phyloP scores from a whole-genome alignment of 2,113 vertebrate genomes.

The Calidris pygmaea region DNA sequence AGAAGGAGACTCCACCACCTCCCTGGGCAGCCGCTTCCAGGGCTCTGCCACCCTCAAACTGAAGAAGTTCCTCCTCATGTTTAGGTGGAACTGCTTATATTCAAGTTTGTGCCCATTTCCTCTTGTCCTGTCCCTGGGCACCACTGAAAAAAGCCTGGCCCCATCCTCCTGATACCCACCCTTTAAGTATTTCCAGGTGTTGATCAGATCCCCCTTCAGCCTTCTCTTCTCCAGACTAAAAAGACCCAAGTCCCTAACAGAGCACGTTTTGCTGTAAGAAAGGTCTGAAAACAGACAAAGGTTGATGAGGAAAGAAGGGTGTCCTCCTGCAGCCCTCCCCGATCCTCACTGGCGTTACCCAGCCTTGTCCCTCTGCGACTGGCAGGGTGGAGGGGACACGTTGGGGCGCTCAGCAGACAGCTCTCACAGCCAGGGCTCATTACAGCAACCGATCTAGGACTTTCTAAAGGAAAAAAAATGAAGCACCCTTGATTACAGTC shows the following conservation, averaged over 20 bases:
- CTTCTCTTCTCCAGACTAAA: too few species aligned
- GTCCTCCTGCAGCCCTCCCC: background rate
- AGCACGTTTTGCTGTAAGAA: background rate
- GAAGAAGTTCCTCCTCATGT: too few species aligned
- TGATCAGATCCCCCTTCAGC: too few species aligned
- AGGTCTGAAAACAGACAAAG: background rate
- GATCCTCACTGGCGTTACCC: accelerated
- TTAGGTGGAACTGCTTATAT: too few species aligned
- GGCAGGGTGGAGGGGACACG: accelerated
- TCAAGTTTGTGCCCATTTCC: too few species aligned
- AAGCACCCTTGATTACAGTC: background rate
- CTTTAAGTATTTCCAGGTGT: too few species aligned
- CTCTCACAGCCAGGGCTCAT: background rate
- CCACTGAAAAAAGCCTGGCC: too few species aligned
- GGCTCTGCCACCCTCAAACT: too few species aligned
- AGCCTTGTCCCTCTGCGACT: background rate
- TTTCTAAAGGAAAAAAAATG: background rate
- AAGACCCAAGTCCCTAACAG: background rate
- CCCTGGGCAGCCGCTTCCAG: too few species aligned
- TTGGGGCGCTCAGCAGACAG: background rate
- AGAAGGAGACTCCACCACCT: too few species aligned
- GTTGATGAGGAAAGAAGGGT: accelerated
- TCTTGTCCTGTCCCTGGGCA: too few species aligned
- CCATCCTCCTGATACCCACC: too few species aligned
- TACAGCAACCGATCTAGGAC: background rate